Evolutionary conservation across 2,113 vertebrate species (phyloP).

Genomic region (Sceloporus undulatus): DNA sequence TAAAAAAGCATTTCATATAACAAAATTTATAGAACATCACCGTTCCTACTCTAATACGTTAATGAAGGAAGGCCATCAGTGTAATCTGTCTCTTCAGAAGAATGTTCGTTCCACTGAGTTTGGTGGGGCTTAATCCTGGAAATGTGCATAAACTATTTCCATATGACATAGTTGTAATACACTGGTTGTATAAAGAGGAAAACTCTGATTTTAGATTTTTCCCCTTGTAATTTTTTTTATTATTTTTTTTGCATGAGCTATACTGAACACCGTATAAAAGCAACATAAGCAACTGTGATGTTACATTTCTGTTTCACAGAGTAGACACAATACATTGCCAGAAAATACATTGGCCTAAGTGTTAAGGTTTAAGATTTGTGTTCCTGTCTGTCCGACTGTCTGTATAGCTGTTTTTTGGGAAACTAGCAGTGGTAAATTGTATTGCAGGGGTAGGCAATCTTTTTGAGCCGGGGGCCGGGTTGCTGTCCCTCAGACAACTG

Average conservation of each 20-base stretch:
- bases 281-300: background rate
- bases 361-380: background rate
- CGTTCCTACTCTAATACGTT: background rate
- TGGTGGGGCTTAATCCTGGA: background rate
- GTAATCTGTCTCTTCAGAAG: background rate
- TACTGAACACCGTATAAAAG: background rate
- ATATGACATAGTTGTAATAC: background rate
- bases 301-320: background rate
- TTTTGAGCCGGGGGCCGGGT: too few relatives aligned
- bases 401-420: background rate
- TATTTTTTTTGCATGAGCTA: background rate
- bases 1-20: background rate
- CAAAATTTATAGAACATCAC: background rate
- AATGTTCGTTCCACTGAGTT: background rate
- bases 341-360: background rate
- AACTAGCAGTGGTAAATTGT: background rate
- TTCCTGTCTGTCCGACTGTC: background rate
- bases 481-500: too few relatives aligned
- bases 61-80: background rate
- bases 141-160: background rate
- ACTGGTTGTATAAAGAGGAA: background rate
- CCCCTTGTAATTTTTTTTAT: background rate
- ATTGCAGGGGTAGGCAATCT: too few relatives aligned
- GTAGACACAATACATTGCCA: background rate
- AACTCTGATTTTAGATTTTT: background rate